Evolutionary conservation across 1,140 invertebrate species (phyloP), one percentile per base, ranked within the genome.

Genomic region (Nomia melanderi): DNA sequence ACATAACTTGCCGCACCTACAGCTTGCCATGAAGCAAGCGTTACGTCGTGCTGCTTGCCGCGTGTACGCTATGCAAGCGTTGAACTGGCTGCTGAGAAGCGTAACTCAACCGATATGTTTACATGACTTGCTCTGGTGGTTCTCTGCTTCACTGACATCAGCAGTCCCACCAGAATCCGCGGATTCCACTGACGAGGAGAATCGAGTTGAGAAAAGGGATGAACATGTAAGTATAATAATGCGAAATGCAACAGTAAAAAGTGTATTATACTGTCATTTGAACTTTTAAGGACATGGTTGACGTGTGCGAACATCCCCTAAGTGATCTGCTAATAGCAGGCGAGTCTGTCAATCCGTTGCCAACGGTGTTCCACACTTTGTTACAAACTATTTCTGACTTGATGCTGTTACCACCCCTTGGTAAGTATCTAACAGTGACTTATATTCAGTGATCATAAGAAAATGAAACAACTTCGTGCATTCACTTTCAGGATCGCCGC

Each of bases 71-170:
- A 95, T 98, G 94, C 95, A 98, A 94, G 97, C 98, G 0, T 93
- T 99, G 64, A 98, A 99, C 89, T 99, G 98, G 98, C 90, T 99
- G 7, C 92, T 99, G 4, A 94, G 97, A 78, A 97, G 96, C 75
- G 97, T 99, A 2, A 98, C 97, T 0, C 97, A 98, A 90, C 96
- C 97, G 8, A 95, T 96, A 9, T 97, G 96, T 89, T 93, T 99
- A 11, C 98, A 99, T 87, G 98, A 99, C 90, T 93, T 99, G 0
- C 94, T 99, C 77, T 99, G 98, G 98, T 98, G 97, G 96, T 98
- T 99, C 86, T 96, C 97, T 2, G 94, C 94, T n/a, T 94, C 94
- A 2, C 91, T 98, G 27, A 94, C 94, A 8, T 93, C 95, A 1
- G 87, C 88, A 7, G 23, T 81, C 23, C 17, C 79, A 17, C 11